A percentile compares a stretch with the other conserved stretches of the same genome.
Conservation (phyloP, 2,797 vertebrate species). For the Gymnoscopelus microlampas region DNA sequence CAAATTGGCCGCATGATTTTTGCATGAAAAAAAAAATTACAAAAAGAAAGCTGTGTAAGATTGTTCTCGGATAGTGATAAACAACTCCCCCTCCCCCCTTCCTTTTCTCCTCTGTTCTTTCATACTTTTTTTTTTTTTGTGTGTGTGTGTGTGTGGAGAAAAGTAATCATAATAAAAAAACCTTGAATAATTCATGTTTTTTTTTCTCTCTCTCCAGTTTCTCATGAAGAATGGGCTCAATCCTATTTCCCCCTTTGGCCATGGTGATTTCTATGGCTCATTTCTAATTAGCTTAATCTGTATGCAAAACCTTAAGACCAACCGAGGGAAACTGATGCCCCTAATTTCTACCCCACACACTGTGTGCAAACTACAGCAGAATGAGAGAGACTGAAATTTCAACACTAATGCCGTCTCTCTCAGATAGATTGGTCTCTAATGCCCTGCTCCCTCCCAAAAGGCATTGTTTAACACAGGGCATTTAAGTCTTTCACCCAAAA, state of each 20-base stretch:
- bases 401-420: slow-evolving; percentile 15
- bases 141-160: slow-evolving; percentile 29
- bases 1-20: slow-evolving; percentile 99
- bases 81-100: slow-evolving; percentile 76
- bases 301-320: slow-evolving; percentile 57
- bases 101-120: slow-evolving; percentile 42
- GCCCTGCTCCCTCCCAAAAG: slow-evolving; percentile 46
- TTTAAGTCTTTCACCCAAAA: slow-evolving; percentile 27
- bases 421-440: slow-evolving; percentile 12
- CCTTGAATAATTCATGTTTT: slow-evolving; percentile 53
- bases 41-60: slow-evolving; percentile 98
- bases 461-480: slow-evolving; percentile 48
- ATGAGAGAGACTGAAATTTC: slow-evolving; percentile 35
- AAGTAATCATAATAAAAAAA: slow-evolving; percentile 49
- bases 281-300: slow-evolving; percentile 64
- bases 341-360: slow-evolving; percentile 46
- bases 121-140: slow-evolving; percentile 2
- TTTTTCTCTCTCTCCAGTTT: slow-evolving; percentile 26
- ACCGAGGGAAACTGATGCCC: slow-evolving; percentile 51
- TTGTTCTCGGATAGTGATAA: slow-evolving; percentile 86
- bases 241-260: slow-evolving; percentile 43
- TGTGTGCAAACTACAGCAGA: slow-evolving; percentile 18
- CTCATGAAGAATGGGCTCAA: slow-evolving; percentile 51
- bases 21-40: slow-evolving; percentile 99
- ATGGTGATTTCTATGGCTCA: slow-evolving; percentile 53